A percentile compares a stretch with the other conserved stretches of the same genome.
Conservation (phyloP, 2,113 vertebrate genomes). For the Uria lomvia region DNA sequence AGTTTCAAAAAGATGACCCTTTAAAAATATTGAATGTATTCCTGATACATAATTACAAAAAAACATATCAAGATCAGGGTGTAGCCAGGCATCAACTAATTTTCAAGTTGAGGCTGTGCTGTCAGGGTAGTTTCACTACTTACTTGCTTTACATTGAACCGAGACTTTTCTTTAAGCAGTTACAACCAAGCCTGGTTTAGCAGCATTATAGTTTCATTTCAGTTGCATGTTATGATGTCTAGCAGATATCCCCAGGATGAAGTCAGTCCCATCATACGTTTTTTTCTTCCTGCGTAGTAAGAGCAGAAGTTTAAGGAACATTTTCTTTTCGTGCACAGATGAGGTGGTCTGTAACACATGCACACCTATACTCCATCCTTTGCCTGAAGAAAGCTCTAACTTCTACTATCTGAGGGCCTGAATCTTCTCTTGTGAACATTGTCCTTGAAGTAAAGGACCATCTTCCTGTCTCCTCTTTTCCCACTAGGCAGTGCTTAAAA, state of each 20-base stretch:
- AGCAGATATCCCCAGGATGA: background rate
- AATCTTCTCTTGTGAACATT: background rate
- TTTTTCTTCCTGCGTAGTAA: background rate
- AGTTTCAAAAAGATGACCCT: background rate
- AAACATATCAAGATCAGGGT: too few species aligned
- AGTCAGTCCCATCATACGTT: background rate
- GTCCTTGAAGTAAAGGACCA: background rate
- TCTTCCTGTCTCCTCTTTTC: background rate
- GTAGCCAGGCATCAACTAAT: background rate
- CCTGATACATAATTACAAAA: background rate
- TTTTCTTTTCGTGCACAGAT: background rate
- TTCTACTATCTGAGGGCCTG: background rate
- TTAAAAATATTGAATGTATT: background rate
- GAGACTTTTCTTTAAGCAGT: background rate
- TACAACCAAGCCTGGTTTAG: background rate
- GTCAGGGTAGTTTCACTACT: background rate
- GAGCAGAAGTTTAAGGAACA: background rate
- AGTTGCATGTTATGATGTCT: background rate
- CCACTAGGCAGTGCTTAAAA: accelerated
- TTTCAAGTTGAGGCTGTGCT: background rate
- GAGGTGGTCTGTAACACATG: background rate
- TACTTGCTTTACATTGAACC: background rate
- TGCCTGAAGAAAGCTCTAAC: background rate
- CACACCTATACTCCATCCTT: background rate
- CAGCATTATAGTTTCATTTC: background rate